Evolutionary conservation across 2,888 invertebrate genomes (phyloP).

Genomic region (Clivina fossor): DNA sequence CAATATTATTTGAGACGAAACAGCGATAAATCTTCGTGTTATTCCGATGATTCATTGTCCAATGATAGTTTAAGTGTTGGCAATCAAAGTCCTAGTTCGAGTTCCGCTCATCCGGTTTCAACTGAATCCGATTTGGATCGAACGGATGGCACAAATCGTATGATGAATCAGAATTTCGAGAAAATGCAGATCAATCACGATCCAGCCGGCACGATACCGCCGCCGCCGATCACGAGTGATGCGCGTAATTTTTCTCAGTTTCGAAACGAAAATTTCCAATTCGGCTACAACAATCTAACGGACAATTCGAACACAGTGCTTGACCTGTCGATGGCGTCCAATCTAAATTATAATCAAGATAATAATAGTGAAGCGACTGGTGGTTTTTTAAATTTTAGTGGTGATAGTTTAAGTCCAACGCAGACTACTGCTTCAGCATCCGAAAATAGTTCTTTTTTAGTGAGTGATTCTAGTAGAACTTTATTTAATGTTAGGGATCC

Average conservation of each 20-base stretch:
- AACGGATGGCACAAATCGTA: slow-evolving; percentile 27
- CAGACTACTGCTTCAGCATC: slow-evolving; percentile 29
- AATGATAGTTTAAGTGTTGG: slow-evolving; percentile 59
- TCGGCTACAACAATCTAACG: too few relatives aligned
- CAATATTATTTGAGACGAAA: slow-evolving; percentile 62
- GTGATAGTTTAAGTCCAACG: slow-evolving; percentile 19
- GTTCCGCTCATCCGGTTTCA: slow-evolving; percentile 49
- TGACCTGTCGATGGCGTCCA: slow-evolving; percentile 17
- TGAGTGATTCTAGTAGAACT: slow-evolving; percentile 47
- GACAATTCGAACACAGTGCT: slow-evolving; percentile 21
- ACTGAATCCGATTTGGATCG: slow-evolving; percentile 38
- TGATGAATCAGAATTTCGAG: slow-evolving; percentile 45
- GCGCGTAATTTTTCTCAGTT: slow-evolving; percentile 17
- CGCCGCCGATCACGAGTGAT: too few relatives aligned
- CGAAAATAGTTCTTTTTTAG: slow-evolving; percentile 51
- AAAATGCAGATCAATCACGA: slow-evolving; percentile 49
- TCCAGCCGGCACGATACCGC: slow-evolving; percentile 41
- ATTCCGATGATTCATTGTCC: slow-evolving; percentile 73
- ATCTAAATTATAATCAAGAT: slow-evolving; percentile 1
- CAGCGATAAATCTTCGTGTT: slow-evolving; percentile 69
- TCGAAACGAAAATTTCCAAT: slow-evolving; percentile 9
- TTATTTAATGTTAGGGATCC: slow-evolving; percentile 6
- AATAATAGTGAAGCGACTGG: not conserved
- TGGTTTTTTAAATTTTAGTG: slow-evolving; percentile 23
- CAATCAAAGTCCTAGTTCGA: slow-evolving; percentile 53